Conservation (phyloP, 1,140 invertebrate species). For the Drosophila arawakana region DNA sequence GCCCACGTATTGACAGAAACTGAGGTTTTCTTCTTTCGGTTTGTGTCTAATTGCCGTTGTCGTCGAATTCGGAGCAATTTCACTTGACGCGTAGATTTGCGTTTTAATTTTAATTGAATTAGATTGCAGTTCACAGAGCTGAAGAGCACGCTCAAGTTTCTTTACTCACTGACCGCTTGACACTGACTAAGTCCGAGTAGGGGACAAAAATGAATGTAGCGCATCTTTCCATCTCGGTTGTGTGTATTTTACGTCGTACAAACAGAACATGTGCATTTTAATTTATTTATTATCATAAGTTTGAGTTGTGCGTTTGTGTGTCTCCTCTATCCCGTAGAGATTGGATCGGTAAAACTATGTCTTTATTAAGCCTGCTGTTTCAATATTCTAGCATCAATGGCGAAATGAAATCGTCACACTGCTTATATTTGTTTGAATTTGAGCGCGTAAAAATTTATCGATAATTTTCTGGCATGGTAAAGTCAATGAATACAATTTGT, state of each 20-base stretch:
- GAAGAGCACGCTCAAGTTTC: constrained; percentile 37
- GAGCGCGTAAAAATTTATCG: background rate
- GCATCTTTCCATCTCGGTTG: constrained; percentile 9
- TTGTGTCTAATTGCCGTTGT: constrained; percentile 57
- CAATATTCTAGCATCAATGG: background rate
- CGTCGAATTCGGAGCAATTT: constrained; percentile 65
- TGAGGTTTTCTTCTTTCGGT: constrained; percentile 44
- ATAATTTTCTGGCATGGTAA: background rate
- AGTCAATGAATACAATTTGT: too few relatives aligned
- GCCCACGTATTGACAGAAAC: constrained; percentile 57
- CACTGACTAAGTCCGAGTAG: constrained; percentile 48
- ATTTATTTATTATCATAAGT: constrained; percentile 68
- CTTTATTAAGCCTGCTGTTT: background rate
- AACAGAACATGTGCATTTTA: constrained; percentile 63
- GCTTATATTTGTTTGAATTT: background rate
- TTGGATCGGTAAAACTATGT: constrained; percentile 45
- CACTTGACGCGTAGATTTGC: constrained; percentile 69
- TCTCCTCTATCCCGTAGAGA: constrained; percentile 43
- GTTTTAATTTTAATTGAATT: constrained; percentile 82
- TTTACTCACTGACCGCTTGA: constrained; percentile 58
- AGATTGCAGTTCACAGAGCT: constrained; percentile 53
- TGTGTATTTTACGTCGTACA: constrained; percentile 10
- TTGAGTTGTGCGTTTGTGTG: constrained; percentile 31
- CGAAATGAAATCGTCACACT: background rate
- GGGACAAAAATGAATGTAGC: constrained; percentile 5